Evolutionary conservation across 64 coral and sea anemone species (phyloP).

Genomic region (Stylophora pistillata): DNA sequence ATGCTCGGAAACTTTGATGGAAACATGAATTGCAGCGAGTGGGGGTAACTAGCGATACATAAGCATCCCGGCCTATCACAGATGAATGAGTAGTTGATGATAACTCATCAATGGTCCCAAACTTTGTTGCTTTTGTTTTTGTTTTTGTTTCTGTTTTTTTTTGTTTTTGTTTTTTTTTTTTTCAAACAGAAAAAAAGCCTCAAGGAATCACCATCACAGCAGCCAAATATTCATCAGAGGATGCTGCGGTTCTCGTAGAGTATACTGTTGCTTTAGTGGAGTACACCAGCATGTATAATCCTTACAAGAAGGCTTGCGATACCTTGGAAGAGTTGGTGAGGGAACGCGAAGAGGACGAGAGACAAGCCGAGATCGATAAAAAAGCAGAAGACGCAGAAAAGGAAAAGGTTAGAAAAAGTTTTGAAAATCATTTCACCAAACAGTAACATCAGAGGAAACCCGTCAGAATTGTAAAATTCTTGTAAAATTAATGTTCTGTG

Average conservation of each 20-base stretch:
- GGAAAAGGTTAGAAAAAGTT: conserved; percentile 2
- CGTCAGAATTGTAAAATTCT: too few species aligned
- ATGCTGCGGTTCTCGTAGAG: conserved; percentile 88
- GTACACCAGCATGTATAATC: conserved; percentile 81
- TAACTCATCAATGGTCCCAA: background rate
- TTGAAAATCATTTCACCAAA: too few species aligned
- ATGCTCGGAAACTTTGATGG: too few species aligned
- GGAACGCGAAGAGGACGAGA: conserved; percentile 79
- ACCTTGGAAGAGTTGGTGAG: conserved; percentile 60
- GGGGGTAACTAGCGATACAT: too few species aligned
- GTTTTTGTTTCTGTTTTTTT: background rate
- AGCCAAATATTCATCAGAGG: conserved; percentile 95
- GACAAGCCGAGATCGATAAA: conserved; percentile 32
- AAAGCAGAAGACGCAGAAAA: background rate
- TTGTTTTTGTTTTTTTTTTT: background rate
- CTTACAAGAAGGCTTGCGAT: conserved; percentile 76
- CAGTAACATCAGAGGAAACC: too few species aligned
- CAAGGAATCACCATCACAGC: conserved; percentile 87
- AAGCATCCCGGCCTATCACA: too few species aligned
- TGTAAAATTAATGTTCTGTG: too few species aligned
- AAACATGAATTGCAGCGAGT: too few species aligned
- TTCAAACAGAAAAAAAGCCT: conserved; percentile 55
- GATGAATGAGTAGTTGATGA: too few species aligned
- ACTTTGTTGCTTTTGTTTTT: background rate
- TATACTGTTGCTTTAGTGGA: conserved; percentile 83